Conservation (phyloP, 2,797 vertebrate genomes). For the Sphenodon punctatus region DNA sequence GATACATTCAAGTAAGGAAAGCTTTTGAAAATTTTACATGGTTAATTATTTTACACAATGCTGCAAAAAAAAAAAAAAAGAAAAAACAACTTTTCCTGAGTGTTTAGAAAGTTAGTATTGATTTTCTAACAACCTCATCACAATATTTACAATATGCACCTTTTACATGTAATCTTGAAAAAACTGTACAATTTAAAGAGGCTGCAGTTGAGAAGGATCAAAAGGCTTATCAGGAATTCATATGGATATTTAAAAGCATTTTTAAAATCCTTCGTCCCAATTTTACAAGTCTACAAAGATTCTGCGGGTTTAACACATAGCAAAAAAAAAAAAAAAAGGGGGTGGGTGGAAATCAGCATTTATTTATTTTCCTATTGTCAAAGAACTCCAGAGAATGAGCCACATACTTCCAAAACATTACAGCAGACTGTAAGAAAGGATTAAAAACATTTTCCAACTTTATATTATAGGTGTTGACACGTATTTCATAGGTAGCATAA, state of each 20-base stretch:
- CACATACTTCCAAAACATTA: conserved; percentile 63
- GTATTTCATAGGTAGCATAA: conserved; percentile 67
- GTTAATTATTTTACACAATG: conserved; percentile 56
- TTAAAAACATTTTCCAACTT: conserved; percentile 44
- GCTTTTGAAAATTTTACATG: conserved; percentile 60
- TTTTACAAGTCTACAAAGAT: conserved; percentile 66
- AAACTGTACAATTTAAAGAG: conserved; percentile 65
- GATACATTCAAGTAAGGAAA: conserved; percentile 69
- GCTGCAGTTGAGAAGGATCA: conserved; percentile 28
- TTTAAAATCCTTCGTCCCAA: conserved; percentile 29
- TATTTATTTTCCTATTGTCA: conserved; percentile 38
- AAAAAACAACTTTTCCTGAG: conserved; percentile 75
- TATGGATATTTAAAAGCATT: conserved; percentile 12
- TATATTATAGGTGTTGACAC: conserved; percentile 59
- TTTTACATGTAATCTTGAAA: conserved; percentile 53
- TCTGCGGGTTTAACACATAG: conserved; percentile 38
- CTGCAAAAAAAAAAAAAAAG: conserved; percentile 76
- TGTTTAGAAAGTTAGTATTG: conserved; percentile 70
- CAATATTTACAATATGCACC: conserved; percentile 61
- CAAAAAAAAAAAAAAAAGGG: no score
- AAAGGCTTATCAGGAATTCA: conserved; percentile 47
- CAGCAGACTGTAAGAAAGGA: conserved; percentile 12
- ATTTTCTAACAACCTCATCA: conserved; percentile 41
- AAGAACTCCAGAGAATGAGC: conserved; percentile 42
- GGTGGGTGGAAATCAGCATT: conserved; percentile 54